Conservation (phyloP, 1,140 invertebrate species). For the Aplysia californica region DNA sequence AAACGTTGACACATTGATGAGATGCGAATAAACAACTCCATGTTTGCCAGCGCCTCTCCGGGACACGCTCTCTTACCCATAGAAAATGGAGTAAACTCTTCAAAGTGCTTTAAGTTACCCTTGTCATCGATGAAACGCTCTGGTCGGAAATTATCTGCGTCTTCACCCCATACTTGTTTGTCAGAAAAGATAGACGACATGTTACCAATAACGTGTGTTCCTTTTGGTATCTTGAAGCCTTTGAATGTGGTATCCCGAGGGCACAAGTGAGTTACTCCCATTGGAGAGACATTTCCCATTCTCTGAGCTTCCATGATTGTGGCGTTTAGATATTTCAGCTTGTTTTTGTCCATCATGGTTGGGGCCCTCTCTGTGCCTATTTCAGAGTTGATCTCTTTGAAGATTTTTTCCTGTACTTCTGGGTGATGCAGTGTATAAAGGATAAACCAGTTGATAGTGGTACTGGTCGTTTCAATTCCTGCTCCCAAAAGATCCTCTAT, state of each 20-base stretch:
- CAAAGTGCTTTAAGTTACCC: background rate
- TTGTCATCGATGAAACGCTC: background rate
- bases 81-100: background rate
- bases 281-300: background rate
- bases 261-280: background rate
- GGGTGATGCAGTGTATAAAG: conserved; percentile 82
- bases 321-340: background rate
- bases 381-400: conserved; percentile 86
- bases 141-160: background rate
- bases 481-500: conserved; percentile 77
- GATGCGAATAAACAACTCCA: no score
- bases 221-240: background rate
- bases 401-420: conserved; percentile 80
- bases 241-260: background rate
- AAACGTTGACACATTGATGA: conserved; percentile 34
- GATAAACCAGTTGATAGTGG: conserved; percentile 75
- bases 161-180: background rate
- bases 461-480: conserved; percentile 40
- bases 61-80: conserved; percentile 31
- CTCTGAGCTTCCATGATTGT: background rate
- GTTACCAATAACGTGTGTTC: background rate
- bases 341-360: background rate
- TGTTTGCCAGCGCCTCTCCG: conserved; percentile 33
- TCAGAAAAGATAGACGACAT: background rate
- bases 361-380: conserved; percentile 82